These are phyloP conservation scores for Tuberolachnus salignus DNA, from an alignment of 2,888 invertebrate species.

Conservation along the genomic window DNA sequence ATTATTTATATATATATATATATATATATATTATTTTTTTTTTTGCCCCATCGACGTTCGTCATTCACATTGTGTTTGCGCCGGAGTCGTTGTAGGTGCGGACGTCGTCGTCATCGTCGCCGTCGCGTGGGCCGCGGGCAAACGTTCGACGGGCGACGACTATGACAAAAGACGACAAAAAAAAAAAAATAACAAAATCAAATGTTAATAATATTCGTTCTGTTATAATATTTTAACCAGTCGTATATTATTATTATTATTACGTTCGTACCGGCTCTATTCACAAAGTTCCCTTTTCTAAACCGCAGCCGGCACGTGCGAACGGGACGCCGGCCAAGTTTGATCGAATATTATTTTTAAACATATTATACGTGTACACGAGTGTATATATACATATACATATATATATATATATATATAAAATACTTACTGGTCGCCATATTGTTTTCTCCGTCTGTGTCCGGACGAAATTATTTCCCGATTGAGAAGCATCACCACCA, in stretches of 20 bases:
- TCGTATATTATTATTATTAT: neutral
- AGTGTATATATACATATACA: too few species aligned
- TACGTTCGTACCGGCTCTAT: neutral
- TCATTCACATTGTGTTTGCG: slow-evolving; percentile 10
- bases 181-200: slow-evolving; percentile 5
- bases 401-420: too few species aligned
- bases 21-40: neutral
- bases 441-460: slow-evolving; percentile 20
- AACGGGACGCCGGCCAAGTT: slow-evolving; percentile 41
- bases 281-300: slow-evolving; percentile 26
- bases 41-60: neutral
- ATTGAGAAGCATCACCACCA: too few species aligned
- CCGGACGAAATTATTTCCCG: neutral
- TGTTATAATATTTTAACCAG: slow-evolving; percentile 16
- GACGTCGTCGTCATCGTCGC: neutral
- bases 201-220: slow-evolving; percentile 14
- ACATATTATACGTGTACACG: neutral
- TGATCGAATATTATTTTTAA: slow-evolving; percentile 46
- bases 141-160: neutral
- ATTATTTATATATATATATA: neutral
- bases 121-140: slow-evolving; percentile 15
- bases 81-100: slow-evolving; percentile 5
- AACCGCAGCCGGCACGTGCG: slow-evolving; percentile 16
- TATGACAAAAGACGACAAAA: neutral
- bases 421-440: neutral